These are phyloP conservation scores for Osmerus eperlanus DNA, from an alignment of 2,113 vertebrate genomes.

Conservation along the genomic window DNA sequence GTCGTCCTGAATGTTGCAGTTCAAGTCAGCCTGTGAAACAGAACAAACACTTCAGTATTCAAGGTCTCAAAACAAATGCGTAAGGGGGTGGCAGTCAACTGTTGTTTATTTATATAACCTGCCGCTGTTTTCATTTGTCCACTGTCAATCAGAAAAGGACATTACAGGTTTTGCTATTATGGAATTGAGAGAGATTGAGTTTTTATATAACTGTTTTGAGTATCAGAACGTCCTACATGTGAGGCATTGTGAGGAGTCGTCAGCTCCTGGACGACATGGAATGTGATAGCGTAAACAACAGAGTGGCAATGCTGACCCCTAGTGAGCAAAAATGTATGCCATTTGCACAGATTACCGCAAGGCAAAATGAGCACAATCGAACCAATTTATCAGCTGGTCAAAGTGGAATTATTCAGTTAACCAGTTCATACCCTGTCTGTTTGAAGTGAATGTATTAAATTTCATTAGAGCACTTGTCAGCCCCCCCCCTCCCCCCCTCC, in stretches of 20 bases:
- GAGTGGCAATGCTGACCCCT: conserved; percentile 5
- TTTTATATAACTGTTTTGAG: no score
- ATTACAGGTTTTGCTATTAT: no score
- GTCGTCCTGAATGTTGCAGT: conserved; percentile 97
- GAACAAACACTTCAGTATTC: background rate
- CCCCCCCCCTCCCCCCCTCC: background rate
- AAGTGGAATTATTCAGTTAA: no score
- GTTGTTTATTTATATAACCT: no score
- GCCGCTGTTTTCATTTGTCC: no score
- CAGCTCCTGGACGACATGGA: background rate
- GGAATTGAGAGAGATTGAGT: no score
- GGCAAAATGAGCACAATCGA: background rate
- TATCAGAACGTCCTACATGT: no score
- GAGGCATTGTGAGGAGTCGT: background rate
- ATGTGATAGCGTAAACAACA: background rate
- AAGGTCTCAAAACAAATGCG: no score
- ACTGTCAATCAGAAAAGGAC: no score
- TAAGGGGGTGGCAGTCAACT: no score
- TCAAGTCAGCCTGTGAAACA: conserved; percentile 87
- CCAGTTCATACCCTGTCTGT: no score
- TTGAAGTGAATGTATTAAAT: background rate
- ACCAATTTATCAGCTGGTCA: no score
- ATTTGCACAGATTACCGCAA: background rate
- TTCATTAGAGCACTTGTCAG: background rate
- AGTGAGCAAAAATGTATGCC: background rate